phyloP scores from a whole-genome alignment of 2,888 invertebrate species.

The Yponomeuta plumbellus region DNA sequence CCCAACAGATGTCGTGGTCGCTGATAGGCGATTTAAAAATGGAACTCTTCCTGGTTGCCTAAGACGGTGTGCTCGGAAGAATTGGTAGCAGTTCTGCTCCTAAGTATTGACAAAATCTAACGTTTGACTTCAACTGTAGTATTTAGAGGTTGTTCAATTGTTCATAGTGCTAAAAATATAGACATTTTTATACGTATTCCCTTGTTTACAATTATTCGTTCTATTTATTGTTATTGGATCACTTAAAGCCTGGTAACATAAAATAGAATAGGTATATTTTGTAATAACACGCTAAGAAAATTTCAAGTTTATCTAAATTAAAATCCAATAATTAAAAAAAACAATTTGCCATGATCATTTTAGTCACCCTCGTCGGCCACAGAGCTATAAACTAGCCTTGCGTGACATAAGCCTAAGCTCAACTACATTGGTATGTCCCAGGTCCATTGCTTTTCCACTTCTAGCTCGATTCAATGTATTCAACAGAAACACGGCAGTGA shows the following conservation, averaged over 20 bases:
- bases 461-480: background rate
- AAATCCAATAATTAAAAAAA: background rate
- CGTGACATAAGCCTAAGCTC: background rate
- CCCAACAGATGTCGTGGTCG: conserved; percentile 37
- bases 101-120: too few relatives aligned
- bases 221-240: too few relatives aligned
- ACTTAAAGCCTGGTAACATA: too few relatives aligned
- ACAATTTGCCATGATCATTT: background rate
- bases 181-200: too few relatives aligned
- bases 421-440: background rate
- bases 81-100: background rate
- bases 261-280: too few relatives aligned
- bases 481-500: background rate
- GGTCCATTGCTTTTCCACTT: background rate
- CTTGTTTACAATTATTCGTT: too few relatives aligned
- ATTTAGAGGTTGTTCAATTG: too few relatives aligned
- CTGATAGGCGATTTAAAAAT: conserved; percentile 36
- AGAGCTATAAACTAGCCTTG: background rate
- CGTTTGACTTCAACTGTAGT: too few relatives aligned
- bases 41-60: conserved; percentile 24
- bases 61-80: background rate
- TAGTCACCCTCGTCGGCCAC: background rate
- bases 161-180: too few relatives aligned
- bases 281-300: too few relatives aligned
- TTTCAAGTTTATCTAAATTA: too few relatives aligned